Evolutionary conservation across 2,113 vertebrate species (phyloP), one percentile per base, ranked within the genome.

Genomic region (Microtus pennsylvanicus): DNA sequence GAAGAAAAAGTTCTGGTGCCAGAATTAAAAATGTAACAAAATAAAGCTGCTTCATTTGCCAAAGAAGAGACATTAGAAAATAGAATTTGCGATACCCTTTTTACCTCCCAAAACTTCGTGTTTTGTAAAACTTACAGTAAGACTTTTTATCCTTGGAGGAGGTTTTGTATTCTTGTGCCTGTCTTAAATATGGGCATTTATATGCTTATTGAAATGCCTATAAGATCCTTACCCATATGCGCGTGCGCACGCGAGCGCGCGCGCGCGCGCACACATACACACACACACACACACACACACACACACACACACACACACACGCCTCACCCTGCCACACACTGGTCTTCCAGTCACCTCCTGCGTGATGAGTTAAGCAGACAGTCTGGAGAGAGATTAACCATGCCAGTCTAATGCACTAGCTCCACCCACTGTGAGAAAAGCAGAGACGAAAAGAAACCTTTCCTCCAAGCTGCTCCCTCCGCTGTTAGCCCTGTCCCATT

Each of bases 361-460:
- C n/a, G 30, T 96, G 75, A 97, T 96, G 97, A 97, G 94, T 77
- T 97, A 97, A 97, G 45, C 97, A 98, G 97, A 69, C 86, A 94
- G 94, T 87, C 65, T 50, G 22, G 28, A 83, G 0, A 92, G 1
- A 89, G 24, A 35, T 21, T 93, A 50, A 87, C 35, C 89, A 17
- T n/a, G 17, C 91, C 74, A 42, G 16, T 1, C 38, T 22, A 96
- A 82, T 58, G 91, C 72, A 11, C 11, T 67, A 14, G 28, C 24
- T 45, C 42, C 86, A 61, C 9, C 30, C 38, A 30, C 16, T 90
- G 47, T 52, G 94, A 94, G 70, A 82, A 74, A 0, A 86, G 9
- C 8, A 70, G 70, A 97, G 96, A 92, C 89, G 35, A 81, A 92
- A 95, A 42, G 11, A 4, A 93, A 47, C 26, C 58, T 88, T 95